phyloP scores from a whole-genome alignment of 2,888 invertebrate species.

The Alviniconcha strummeri region DNA sequence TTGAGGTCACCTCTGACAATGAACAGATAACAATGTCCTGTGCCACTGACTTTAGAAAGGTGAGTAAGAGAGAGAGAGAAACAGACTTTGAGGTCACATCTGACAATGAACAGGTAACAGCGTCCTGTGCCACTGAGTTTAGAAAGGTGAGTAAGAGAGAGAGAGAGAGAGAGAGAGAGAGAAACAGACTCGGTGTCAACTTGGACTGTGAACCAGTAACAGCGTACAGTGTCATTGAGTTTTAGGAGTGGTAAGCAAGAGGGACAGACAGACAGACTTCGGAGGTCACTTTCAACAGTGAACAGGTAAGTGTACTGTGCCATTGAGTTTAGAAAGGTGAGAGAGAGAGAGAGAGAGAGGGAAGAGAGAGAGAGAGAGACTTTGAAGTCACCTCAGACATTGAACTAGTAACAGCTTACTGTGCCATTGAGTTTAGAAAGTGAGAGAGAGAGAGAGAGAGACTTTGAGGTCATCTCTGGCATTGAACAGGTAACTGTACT shows the following conservation, averaged over 20 bases:
- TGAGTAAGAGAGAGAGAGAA: constrained; percentile 33
- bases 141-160: no score
- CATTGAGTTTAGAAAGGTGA: no score
- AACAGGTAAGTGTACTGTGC: no score
- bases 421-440: no score
- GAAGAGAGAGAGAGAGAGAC: constrained; percentile 30
- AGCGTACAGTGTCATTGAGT: no score
- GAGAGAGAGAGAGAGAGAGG: no score
- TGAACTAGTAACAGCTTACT: constrained; percentile 45
- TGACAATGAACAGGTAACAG: constrained; percentile 42
- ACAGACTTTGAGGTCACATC: constrained; percentile 30
- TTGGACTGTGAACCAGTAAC: constrained; percentile 42
- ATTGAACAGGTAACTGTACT: constrained; percentile 40
- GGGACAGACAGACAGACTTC: no score
- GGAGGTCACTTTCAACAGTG: no score
- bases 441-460: constrained; percentile 26
- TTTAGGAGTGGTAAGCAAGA: no score
- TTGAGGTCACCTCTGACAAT: constrained; percentile 33
- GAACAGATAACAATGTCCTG: constrained; percentile 46
- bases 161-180: constrained; percentile 11
- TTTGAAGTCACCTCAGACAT: constrained; percentile 33
- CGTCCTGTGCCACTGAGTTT: no score
- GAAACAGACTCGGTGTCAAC: constrained; percentile 27
- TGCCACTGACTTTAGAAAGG: no score
- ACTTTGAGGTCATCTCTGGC: constrained; percentile 30